A percentile compares a stretch with the other conserved stretches of the same genome.
These are phyloP conservation scores for Tetranychus cinnabarinus DNA, from an alignment of 1,140 invertebrate genomes.

Conservation along the genomic window DNA sequence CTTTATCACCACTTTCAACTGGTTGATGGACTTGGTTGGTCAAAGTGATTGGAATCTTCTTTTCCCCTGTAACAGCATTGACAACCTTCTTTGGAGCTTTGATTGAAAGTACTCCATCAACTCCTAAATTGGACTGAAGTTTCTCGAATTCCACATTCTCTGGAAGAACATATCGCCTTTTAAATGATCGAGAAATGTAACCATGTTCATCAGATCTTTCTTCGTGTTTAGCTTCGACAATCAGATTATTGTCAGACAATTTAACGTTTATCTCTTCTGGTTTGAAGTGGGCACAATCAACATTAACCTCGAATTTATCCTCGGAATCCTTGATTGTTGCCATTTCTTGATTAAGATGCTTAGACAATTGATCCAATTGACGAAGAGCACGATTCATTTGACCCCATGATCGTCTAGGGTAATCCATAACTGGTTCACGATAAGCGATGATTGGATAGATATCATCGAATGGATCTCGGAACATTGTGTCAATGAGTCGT, in stretches of 20 bases:
- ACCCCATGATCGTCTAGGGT: too few species aligned
- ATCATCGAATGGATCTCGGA: too few species aligned
- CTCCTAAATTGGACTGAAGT: conserved; percentile 40
- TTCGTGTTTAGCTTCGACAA: conserved; percentile 18
- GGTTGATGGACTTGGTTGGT: not conserved
- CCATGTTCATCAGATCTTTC: conserved; percentile 27
- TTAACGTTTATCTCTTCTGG: conserved; percentile 18
- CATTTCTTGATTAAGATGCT: too few species aligned
- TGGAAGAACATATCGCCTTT: conserved; percentile 37
- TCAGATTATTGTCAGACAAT: conserved; percentile 17
- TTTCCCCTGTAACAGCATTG: too few species aligned
- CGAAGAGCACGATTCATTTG: too few species aligned
- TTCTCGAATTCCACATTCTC: conserved; percentile 31
- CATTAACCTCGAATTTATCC: conserved; percentile 13
- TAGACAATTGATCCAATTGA: too few species aligned
- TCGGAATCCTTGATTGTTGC: too few species aligned
- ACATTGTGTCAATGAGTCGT: too few species aligned
- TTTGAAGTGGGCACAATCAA: conserved; percentile 17
- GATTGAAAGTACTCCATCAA: conserved; percentile 45
- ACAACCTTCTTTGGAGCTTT: conserved; percentile 29
- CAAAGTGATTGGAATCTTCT: too few species aligned
- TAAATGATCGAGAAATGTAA: conserved; percentile 47
- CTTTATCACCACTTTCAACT: not conserved
- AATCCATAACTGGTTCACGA: too few species aligned
- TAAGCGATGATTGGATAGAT: too few species aligned